Percentiles rank a stretch among this genome's conserved stretches.
phyloP scores from a whole-genome alignment of 2,113 vertebrate genomes.

The Phoxinus phoxinus region DNA sequence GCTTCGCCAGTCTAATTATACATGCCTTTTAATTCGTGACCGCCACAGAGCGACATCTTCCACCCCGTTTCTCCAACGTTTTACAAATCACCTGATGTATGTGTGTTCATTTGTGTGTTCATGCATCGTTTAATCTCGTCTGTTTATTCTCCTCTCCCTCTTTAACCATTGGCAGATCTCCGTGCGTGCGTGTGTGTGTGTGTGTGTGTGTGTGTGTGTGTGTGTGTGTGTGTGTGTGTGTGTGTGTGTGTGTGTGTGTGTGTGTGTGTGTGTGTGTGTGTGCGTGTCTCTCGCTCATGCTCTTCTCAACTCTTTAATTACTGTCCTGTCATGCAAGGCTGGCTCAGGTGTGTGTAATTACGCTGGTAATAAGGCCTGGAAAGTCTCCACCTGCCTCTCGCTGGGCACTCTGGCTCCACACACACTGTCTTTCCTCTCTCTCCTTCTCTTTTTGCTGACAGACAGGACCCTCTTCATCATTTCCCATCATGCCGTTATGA shows the following conservation, averaged over 20 bases:
- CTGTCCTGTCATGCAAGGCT: slow-evolving; percentile 53
- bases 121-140: slow-evolving; percentile 41
- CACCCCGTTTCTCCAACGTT: slow-evolving; percentile 23
- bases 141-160: slow-evolving; percentile 49
- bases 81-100: slow-evolving; percentile 23
- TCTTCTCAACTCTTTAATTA: slow-evolving; percentile 58
- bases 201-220: no score
- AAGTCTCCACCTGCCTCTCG: slow-evolving; percentile 75
- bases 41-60: slow-evolving; percentile 21
- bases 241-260: slow-evolving; percentile 30
- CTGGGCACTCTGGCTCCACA: slow-evolving; percentile 66
- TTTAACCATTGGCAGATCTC: slow-evolving; percentile 57
- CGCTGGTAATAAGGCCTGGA: slow-evolving; percentile 76
- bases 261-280: slow-evolving; percentile 30
- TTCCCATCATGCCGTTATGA: slow-evolving; percentile 25
- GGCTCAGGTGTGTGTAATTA: slow-evolving; percentile 80
- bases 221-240: not conserved
- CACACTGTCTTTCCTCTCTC: slow-evolving; percentile 56
- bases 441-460: slow-evolving; percentile 32
- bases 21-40: slow-evolving; percentile 52
- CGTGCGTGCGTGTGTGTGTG: not conserved
- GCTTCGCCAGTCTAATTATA: slow-evolving; percentile 76
- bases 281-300: slow-evolving; percentile 39
- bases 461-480: slow-evolving; percentile 45
- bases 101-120: slow-evolving; percentile 15